A percentile compares a stretch with the other conserved stretches of the same genome.
Evolutionary conservation across 2,797 vertebrate genomes (phyloP).

Genomic region (Scolopax rusticola): DNA sequence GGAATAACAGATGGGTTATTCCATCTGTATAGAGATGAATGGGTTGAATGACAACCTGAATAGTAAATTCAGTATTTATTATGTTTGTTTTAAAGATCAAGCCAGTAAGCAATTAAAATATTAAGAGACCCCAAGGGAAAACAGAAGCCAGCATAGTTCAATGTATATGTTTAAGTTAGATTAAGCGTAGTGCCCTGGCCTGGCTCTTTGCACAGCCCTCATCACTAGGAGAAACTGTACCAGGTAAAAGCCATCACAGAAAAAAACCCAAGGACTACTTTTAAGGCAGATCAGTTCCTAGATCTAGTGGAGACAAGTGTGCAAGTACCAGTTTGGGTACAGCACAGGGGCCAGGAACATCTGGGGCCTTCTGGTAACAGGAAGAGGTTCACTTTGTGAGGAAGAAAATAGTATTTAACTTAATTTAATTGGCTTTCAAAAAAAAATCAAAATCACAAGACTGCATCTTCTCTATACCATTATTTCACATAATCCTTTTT

Average conservation of each 20-base stretch:
- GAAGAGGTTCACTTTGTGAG: not conserved
- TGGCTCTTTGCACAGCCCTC: not conserved
- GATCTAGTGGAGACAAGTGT: not conserved
- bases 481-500: not conserved
- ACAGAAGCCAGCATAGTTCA: not conserved
- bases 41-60: not conserved
- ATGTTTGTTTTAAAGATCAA: not conserved
- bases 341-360: not conserved
- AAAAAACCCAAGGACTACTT: not conserved
- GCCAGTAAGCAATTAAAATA: not conserved
- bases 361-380: not conserved
- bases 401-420: not conserved
- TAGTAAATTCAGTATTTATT: not conserved
- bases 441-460: not conserved
- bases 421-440: not conserved
- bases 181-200: not conserved
- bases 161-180: not conserved
- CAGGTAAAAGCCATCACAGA: not conserved
- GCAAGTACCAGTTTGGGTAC: not conserved
- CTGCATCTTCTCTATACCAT: not conserved
- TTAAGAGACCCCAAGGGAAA: not conserved
- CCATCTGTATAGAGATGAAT: not conserved
- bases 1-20: not conserved
- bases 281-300: not conserved
- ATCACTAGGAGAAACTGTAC: not conserved